These are phyloP conservation scores for Maccullochella peelii DNA, from an alignment of 2,113 vertebrate species.

Conservation along the genomic window DNA sequence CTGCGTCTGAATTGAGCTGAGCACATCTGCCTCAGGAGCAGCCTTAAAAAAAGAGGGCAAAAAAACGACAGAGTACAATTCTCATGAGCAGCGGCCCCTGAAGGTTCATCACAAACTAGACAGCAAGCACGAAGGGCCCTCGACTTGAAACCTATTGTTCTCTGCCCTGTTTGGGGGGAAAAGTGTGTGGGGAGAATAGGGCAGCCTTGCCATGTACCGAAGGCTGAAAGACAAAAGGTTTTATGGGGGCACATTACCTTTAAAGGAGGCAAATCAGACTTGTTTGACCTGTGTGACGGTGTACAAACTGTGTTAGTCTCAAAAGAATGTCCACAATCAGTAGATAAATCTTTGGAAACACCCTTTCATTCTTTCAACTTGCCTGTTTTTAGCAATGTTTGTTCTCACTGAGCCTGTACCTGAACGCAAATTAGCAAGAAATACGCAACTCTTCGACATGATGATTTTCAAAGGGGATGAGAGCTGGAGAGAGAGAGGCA, in stretches of 20 bases:
- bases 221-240: slow-evolving; percentile 22
- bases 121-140: slow-evolving; percentile 53
- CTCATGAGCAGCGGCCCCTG: slow-evolving; percentile 52
- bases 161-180: slow-evolving; percentile 19
- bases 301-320: slow-evolving; percentile 14
- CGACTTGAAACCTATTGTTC: slow-evolving; percentile 65
- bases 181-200: slow-evolving; percentile 2
- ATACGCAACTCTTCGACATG: slow-evolving; percentile 14
- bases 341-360: slow-evolving; percentile 5
- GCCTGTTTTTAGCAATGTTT: slow-evolving; percentile 2
- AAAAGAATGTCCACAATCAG: slow-evolving; percentile 3
- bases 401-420: background rate
- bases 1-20: slow-evolving; percentile 63
- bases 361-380: background rate
- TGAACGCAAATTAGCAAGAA: slow-evolving; percentile 25
- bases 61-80: slow-evolving; percentile 43
- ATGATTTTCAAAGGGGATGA: slow-evolving; percentile 50
- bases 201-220: background rate
- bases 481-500: slow-evolving; percentile 27
- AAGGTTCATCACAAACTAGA: slow-evolving; percentile 66
- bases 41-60: slow-evolving; percentile 27
- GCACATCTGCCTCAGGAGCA: slow-evolving; percentile 66
- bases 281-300: slow-evolving; percentile 19
- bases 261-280: slow-evolving; percentile 31
- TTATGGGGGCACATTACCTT: slow-evolving; percentile 1